Percentiles rank a stretch among this genome's conserved stretches.
Conservation (phyloP, 2,113 vertebrate genomes). For the Ptyas mucosa region DNA sequence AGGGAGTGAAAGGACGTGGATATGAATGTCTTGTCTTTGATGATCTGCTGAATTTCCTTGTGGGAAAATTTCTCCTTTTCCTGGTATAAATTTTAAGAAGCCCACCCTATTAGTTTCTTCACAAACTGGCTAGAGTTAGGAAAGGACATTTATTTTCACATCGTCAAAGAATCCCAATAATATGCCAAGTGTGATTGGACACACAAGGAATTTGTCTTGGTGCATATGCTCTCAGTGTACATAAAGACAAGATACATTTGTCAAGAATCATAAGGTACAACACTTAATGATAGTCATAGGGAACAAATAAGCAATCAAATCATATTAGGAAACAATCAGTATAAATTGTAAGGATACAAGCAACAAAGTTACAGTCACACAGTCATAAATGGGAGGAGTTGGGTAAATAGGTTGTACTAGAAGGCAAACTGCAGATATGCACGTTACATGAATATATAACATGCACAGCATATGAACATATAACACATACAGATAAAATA, state of each 20-base stretch:
- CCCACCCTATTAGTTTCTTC: neutral
- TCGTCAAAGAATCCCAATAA: neutral
- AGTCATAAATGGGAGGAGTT: no score
- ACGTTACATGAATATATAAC: neutral
- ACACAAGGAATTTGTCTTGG: no score
- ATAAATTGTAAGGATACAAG: no score
- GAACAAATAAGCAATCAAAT: no score
- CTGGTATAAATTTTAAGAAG: neutral
- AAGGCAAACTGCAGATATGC: neutral
- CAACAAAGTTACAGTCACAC: no score
- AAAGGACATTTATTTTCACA: neutral
- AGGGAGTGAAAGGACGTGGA: neutral
- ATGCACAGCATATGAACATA: neutral
- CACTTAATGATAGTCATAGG: no score
- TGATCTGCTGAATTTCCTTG: neutral
- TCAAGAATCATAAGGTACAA: no score
- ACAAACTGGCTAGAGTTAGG: neutral
- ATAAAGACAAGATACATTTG: no score
- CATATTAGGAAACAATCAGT: no score
- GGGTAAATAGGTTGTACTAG: no score
- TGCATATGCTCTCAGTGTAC: no score
- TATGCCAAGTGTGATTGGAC: no score
- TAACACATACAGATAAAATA: neutral
- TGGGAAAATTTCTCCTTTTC: neutral
- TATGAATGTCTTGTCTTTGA: neutral